Base-by-base conservation (phyloP, 2,797 vertebrate genomes). In the Carduelis carduelis region DNA sequence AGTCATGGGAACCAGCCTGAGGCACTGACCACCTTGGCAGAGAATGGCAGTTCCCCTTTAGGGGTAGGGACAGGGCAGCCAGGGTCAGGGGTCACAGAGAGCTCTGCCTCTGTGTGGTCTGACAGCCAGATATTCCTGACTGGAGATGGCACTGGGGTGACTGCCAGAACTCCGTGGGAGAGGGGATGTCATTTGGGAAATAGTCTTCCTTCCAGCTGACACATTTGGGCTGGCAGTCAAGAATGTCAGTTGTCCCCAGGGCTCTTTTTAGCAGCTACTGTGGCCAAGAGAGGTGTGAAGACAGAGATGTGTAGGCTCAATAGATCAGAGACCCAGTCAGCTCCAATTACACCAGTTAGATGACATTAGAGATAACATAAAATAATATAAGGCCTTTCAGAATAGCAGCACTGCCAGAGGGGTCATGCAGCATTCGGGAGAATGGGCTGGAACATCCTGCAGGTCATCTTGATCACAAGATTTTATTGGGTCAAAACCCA, bases 261-360 rank as follows among this genome's bases (percentile, higher is more conserved):
- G 95, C 70, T 86, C 87, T 37, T 93, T 82, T 74, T 50, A 91
- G 55, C 34, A 82, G 83, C 83, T 90, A 79, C 89, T 90, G 79
- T 57, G 52, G 76, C 92, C 88, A 96, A 83, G 50, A 78, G 91
- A 95, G 72, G 85, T 95, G 94, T 93, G 87, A 96, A 92, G 90
- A 86, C 34, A 91, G 55, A 91, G 55, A 60, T 70, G 70, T 78
- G 52, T 32, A 49, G 32, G 52, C 24, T 91, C 60, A 81, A 70
- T 74, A 94, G 92, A 91, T 90, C 74, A 93, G 91, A 91, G 78
- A 92, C 60, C 39, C 83, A 83, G 81, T 87, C 94, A 90, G 30
- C 24, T 94, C 64, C 77, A 83, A 87, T 93, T 92, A 96, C 70
- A 70, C 43, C 28, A 76, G 56, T 19, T 44, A 96, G 90, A 96